These are phyloP conservation scores for Drosophila colorata DNA, from an alignment of 2,888 invertebrate species.

Conservation along the genomic window DNA sequence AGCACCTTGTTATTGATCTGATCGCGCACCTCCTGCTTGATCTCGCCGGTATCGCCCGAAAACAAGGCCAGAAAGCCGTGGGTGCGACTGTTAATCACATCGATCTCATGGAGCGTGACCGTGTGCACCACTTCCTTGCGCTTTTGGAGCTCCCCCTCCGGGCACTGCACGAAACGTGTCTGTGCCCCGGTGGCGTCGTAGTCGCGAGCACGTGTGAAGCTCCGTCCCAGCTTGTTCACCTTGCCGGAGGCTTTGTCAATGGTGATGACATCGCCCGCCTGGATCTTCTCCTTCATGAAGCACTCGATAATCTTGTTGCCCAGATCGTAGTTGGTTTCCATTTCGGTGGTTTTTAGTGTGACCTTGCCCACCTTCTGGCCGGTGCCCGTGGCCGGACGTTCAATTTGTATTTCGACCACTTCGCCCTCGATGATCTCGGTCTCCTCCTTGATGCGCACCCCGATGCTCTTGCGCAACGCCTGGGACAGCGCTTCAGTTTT, in stretches of 20 bases:
- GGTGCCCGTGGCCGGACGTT: constrained; percentile 95
- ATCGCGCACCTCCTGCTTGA: constrained; percentile 98
- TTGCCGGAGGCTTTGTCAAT: constrained; percentile 99
- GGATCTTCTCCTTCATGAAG: constrained; percentile 97
- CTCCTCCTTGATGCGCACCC: constrained; percentile 98
- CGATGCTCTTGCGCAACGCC: constrained; percentile 98
- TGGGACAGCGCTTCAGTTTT: constrained; percentile 99
- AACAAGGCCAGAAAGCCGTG: constrained; percentile 99
- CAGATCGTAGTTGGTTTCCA: constrained; percentile 99
- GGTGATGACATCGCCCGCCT: constrained; percentile 98
- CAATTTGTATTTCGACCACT: constrained; percentile 98
- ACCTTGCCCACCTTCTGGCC: constrained; percentile 93
- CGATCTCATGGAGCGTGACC: constrained; percentile 99
- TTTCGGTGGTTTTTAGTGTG: constrained; percentile 99
- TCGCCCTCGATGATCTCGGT: constrained; percentile 99
- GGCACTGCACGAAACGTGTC: constrained; percentile 98
- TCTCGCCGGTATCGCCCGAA: constrained; percentile 99
- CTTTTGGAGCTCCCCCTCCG: constrained; percentile 99
- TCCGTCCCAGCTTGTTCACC: constrained; percentile 95
- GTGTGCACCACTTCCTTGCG: constrained; percentile 99
- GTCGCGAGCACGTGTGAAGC: constrained; percentile 97
- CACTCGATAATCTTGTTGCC: constrained; percentile 99
- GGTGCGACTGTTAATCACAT: constrained; percentile 99
- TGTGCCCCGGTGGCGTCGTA: constrained; percentile 97
- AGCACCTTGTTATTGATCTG: constrained; percentile 99